These are phyloP conservation scores for Microcebus lehilahytsara DNA, from an alignment of 2,113 vertebrate species.

Conservation along the genomic window DNA sequence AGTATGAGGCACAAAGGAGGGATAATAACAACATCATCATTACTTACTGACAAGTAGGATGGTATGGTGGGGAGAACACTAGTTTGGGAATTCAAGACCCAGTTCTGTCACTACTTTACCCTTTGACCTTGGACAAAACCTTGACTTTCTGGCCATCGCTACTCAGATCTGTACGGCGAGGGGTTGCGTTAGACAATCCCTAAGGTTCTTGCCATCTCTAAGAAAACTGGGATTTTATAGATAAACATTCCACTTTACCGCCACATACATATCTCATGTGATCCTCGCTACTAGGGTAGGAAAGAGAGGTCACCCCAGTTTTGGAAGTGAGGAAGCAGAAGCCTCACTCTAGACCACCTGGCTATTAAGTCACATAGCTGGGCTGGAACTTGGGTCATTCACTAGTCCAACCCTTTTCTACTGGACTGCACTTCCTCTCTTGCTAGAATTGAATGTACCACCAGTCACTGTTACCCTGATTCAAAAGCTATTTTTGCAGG, in stretches of 20 bases:
- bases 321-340: background rate
- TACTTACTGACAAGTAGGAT: background rate
- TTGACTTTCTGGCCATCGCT: background rate
- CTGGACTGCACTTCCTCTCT: background rate
- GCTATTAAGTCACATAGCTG: background rate
- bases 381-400: background rate
- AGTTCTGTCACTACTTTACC: background rate
- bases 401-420: background rate
- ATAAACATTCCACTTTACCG: background rate
- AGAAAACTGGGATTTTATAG: background rate
- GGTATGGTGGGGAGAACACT: accelerated
- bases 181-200: background rate
- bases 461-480: background rate
- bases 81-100: background rate
- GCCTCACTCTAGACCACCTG: background rate
- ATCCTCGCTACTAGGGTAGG: background rate
- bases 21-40: background rate
- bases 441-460: background rate
- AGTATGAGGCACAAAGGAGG: background rate
- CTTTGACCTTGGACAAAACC: background rate
- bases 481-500: background rate
- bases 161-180: background rate
- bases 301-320: background rate
- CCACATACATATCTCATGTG: background rate
- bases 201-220: background rate